Evolutionary conservation across 1,140 invertebrate species (phyloP).

Genomic region (Apis florea): DNA sequence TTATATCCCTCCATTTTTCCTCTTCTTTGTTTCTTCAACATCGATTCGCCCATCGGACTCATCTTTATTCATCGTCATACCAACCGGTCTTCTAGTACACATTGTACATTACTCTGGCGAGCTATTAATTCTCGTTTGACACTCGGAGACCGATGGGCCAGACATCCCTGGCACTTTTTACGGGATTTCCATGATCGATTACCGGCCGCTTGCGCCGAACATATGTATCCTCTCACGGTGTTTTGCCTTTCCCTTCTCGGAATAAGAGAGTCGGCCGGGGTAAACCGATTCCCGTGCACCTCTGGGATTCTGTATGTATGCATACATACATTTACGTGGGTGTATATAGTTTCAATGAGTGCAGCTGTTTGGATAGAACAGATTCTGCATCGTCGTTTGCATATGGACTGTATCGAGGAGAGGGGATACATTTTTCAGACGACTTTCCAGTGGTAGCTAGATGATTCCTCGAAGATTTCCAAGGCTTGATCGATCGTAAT

Average conservation of each 20-base stretch:
- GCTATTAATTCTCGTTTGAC: slow-evolving; percentile 66
- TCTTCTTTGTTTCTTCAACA: slow-evolving; percentile 24
- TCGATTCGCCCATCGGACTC: slow-evolving; percentile 50
- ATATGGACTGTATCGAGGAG: not conserved
- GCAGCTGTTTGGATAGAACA: slow-evolving; percentile 8
- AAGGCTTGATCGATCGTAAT: not conserved
- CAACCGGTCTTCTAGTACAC: slow-evolving; percentile 42
- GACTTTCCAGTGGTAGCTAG: not conserved
- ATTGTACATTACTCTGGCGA: slow-evolving; percentile 57
- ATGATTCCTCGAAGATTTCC: not conserved
- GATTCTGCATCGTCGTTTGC: not conserved
- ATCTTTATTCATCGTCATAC: slow-evolving; percentile 65
- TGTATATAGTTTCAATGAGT: too few relatives aligned
- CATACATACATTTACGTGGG: not conserved
- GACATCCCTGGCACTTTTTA: slow-evolving; percentile 52
- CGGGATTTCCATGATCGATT: slow-evolving; percentile 63
- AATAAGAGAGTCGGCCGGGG: slow-evolving; percentile 6
- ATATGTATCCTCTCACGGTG: slow-evolving; percentile 56
- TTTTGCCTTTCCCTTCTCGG: slow-evolving; percentile 43
- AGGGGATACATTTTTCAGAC: not conserved
- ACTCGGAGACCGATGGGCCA: slow-evolving; percentile 61
- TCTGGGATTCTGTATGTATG: not conserved
- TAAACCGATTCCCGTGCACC: slow-evolving; percentile 6
- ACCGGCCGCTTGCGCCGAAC: slow-evolving; percentile 51
- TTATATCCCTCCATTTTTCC: too few relatives aligned